phyloP scores from a whole-genome alignment of 2,797 vertebrate species.

The Synaphobranchus kaupii region DNA sequence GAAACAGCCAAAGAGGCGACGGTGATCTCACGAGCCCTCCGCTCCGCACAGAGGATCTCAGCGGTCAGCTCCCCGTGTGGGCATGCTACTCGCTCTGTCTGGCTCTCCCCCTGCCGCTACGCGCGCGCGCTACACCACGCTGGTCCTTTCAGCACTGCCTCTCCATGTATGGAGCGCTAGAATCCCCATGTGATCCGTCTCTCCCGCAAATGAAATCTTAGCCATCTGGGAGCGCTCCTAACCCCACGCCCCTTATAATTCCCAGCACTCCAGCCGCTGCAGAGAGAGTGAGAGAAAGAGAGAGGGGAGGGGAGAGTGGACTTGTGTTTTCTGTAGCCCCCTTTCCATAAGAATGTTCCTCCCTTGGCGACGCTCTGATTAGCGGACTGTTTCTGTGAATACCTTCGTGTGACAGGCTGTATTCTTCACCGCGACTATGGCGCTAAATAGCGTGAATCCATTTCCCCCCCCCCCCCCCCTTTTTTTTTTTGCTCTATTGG shows the following conservation, averaged over 20 bases:
- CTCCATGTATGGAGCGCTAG: conserved; percentile 71
- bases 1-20: conserved; percentile 17
- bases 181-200: conserved; percentile 78
- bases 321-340: neutral
- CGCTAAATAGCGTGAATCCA: neutral
- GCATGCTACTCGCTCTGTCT: conserved; percentile 38
- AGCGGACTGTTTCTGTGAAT: conserved; percentile 7
- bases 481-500: neutral
- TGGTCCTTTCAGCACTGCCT: conserved; percentile 63
- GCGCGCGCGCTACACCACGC: conserved; percentile 59
- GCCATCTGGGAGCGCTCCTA: conserved; percentile 65
- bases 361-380: neutral
- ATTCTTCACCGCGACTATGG: conserved; percentile 8
- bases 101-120: conserved; percentile 40
- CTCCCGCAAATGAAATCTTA: conserved; percentile 77
- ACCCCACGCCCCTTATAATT: conserved; percentile 26
- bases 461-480: no score
- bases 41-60: conserved; percentile 11
- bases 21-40: conserved; percentile 16
- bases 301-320: neutral
- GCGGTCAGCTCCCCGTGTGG: conserved; percentile 18
- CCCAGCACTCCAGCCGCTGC: neutral
- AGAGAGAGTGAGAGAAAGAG: neutral
- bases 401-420: conserved; percentile 22
- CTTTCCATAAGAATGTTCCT: neutral